Evolutionary conservation across 2,797 vertebrate species (phyloP), one percentile per base, ranked within the genome.

Genomic region (Aldrovandia affinis): DNA sequence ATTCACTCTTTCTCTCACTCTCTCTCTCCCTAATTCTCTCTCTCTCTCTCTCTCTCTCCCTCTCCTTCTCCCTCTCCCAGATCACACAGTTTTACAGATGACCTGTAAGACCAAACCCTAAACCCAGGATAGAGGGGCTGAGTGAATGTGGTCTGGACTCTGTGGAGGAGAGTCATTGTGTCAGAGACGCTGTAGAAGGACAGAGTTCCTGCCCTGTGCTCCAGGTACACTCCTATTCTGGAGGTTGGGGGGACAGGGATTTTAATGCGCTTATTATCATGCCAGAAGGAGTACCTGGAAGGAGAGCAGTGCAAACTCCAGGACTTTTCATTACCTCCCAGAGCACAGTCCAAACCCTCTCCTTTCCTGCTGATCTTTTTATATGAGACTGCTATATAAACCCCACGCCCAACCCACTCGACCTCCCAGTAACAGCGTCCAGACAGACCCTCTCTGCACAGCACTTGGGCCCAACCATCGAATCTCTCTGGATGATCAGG

Each of bases 91-190:
- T 78, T 78, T 14, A 81, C 54, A 52, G 54, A 57, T 14, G 59
- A 61, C 1, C 57, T n/a, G 54, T 39, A 3, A 39, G 61, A 65
- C 61, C 54, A 55, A 42, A 81, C 50, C 80, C 42, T 81, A n/a
- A 90, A 89, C 30, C 86, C 89, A 33, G 88, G 87, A 83, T 86
- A 90, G 20, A 90, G 65, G 3, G 86, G 88, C 61, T 90, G 77
- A 39, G 79, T 88, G 68, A 90, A 90, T 14, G 57, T 82, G 28
- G 84, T 55, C 14, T 75, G 82, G 55, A 89, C 86, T 33, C 80
- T 86, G 65, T 90, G 82, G 20, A 90, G 85, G 59, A 89, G 86
- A 8, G 65, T 81, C 85, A 88, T 88, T 28, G 80, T 78, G 25
- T 82, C 86, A 22, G 83, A 86, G 28, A 85, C 52, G n/a, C 86